Conservation (phyloP, 2,797 vertebrate genomes). For the Epinephelus coioides region DNA sequence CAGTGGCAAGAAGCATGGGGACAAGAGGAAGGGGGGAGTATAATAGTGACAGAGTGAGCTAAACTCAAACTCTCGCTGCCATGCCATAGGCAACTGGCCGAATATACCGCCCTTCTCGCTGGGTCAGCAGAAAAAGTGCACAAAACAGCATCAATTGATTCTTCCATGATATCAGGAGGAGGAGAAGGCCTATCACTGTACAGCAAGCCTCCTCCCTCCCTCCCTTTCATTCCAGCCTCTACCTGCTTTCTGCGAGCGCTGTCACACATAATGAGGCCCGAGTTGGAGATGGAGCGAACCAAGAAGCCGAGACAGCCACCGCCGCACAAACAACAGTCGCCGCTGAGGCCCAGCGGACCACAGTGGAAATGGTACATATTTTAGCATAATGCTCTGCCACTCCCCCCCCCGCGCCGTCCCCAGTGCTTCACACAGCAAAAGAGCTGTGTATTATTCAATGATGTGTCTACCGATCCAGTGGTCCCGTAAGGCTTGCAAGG, state of each 20-base stretch:
- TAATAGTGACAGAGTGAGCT: conserved; percentile 79
- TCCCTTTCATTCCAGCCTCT: conserved; percentile 61
- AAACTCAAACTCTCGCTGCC: conserved; percentile 76
- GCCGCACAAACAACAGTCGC: conserved; percentile 69
- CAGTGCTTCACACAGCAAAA: conserved; percentile 64
- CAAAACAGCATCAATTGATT: conserved; percentile 83
- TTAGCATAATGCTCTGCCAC: conserved; percentile 81
- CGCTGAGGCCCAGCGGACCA: conserved; percentile 58
- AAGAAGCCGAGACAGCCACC: conserved; percentile 60
- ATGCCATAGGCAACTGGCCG: conserved; percentile 75
- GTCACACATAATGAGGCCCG: conserved; percentile 85
- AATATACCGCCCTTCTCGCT: conserved; percentile 55
- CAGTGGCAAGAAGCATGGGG: conserved; percentile 47
- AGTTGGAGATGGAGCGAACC: conserved; percentile 63
- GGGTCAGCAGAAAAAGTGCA: conserved; percentile 83
- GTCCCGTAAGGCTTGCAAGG: conserved; percentile 64
- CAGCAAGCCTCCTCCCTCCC: conserved; percentile 49
- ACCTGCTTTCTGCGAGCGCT: conserved; percentile 72
- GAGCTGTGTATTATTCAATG: conserved; percentile 74
- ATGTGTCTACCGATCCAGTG: conserved; percentile 71
- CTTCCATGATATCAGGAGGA: conserved; percentile 82
- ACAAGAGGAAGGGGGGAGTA: conserved; percentile 7
- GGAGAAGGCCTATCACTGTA: conserved; percentile 62
- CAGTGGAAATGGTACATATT: conserved; percentile 78
- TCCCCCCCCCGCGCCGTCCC: conserved; percentile 35